Conservation (phyloP, 2,797 vertebrate species). For the Naso thynnoides region DNA sequence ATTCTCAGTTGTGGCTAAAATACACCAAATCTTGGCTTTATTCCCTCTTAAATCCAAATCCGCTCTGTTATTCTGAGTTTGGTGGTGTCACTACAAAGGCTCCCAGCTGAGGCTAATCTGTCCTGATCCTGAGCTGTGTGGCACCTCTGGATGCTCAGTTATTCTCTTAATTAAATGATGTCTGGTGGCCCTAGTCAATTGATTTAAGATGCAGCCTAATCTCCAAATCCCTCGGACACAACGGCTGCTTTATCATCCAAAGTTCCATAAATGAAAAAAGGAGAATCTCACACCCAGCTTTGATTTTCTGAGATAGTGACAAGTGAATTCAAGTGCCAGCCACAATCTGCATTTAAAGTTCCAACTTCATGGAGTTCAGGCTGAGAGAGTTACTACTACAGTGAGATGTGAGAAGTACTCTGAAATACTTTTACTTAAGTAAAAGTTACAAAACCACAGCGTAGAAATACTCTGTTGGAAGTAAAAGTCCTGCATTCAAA, state of each 20-base stretch:
- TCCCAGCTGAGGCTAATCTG: slow-evolving; percentile 57
- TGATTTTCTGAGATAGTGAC: slow-evolving; percentile 38
- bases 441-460: too few species aligned
- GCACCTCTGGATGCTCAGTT: slow-evolving; percentile 55
- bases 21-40: slow-evolving; percentile 48
- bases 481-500: too few species aligned
- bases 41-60: slow-evolving; percentile 51
- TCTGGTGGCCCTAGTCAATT: slow-evolving; percentile 16
- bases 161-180: slow-evolving; percentile 38
- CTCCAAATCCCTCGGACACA: slow-evolving; percentile 29
- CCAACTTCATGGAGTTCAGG: slow-evolving; percentile 4
- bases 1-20: slow-evolving; percentile 55
- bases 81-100: slow-evolving; percentile 61
- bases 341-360: slow-evolving; percentile 46
- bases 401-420: too few species aligned
- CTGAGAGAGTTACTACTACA: slow-evolving; percentile 15
- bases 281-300: slow-evolving; percentile 37
- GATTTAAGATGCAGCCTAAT: slow-evolving; percentile 55
- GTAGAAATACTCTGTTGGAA: too few species aligned
- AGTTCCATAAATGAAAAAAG: neutral
- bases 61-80: slow-evolving; percentile 35
- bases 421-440: too few species aligned
- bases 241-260: neutral
- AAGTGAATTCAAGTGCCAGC: slow-evolving; percentile 1
- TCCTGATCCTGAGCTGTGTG: slow-evolving; percentile 47